A percentile compares a stretch with the other conserved stretches of the same genome.
phyloP scores from a whole-genome alignment of 2,888 invertebrate genomes.

The Drosophila macrospina region DNA sequence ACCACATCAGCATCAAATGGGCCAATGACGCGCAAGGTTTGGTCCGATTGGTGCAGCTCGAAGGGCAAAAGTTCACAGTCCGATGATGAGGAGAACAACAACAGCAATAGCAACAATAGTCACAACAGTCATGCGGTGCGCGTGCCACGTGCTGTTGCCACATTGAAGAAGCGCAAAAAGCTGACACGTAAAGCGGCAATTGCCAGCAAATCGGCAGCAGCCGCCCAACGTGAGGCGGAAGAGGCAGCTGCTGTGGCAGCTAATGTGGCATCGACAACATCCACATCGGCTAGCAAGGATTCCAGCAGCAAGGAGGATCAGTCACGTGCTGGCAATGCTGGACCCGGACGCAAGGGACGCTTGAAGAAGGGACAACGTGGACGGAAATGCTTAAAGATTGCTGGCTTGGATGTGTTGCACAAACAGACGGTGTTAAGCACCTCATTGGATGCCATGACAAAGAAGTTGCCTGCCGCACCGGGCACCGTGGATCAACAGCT shows the following conservation, averaged over 20 bases:
- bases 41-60: constrained; percentile 90
- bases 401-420: constrained; percentile 94
- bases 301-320: constrained; percentile 85
- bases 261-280: constrained; percentile 77
- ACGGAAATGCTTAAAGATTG: constrained; percentile 91
- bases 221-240: constrained; percentile 80
- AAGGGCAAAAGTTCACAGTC: constrained; percentile 88
- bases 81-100: constrained; percentile 87
- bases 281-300: constrained; percentile 74
- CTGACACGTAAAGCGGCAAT: constrained; percentile 85
- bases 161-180: constrained; percentile 85
- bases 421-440: constrained; percentile 95
- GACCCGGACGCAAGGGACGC: constrained; percentile 86
- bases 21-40: constrained; percentile 91
- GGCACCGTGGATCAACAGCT: constrained; percentile 96
- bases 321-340: constrained; percentile 50
- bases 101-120: constrained; percentile 81
- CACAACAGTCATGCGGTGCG: constrained; percentile 66
- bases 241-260: constrained; percentile 85
- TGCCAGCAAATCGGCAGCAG: constrained; percentile 83
- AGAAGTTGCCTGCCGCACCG: constrained; percentile 93
- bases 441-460: constrained; percentile 90
- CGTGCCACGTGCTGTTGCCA: constrained; percentile 66
- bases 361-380: constrained; percentile 88
- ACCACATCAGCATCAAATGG: constrained; percentile 68